Percentiles rank a stretch among this genome's conserved stretches.
Evolutionary conservation across 2,113 vertebrate species (phyloP).

Genomic region (Euleptes europaea): DNA sequence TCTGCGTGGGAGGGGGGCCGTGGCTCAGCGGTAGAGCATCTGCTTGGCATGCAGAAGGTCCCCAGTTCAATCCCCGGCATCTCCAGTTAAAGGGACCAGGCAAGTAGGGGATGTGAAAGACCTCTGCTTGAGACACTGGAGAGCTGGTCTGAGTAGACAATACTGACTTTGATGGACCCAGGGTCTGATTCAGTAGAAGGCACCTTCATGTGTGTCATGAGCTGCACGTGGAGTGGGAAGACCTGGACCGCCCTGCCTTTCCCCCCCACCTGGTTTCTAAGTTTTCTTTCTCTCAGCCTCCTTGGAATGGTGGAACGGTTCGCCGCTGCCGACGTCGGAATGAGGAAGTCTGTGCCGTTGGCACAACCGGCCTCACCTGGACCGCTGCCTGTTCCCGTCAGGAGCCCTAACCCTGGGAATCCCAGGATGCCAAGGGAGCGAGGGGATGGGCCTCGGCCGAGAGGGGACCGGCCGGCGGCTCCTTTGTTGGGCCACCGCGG

Average conservation of each 20-base stretch:
- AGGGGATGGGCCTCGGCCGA: neutral
- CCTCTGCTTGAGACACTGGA: too few relatives aligned
- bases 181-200: too few relatives aligned
- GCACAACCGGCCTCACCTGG: neutral
- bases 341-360: neutral
- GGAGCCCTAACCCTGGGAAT: slow-evolving; percentile 20
- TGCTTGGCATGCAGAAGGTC: too few relatives aligned
- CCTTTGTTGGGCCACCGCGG: slow-evolving; percentile 30
- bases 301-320: accelerated
- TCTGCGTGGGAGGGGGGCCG: too few relatives aligned
- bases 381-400: neutral
- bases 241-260: neutral
- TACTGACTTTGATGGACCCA: too few relatives aligned
- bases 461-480: neutral
- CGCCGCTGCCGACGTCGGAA: neutral
- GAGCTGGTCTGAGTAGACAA: too few relatives aligned
- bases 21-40: too few relatives aligned
- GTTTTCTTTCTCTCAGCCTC: neutral
- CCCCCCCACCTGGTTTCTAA: neutral
- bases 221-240: too few relatives aligned
- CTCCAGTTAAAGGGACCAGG: too few relatives aligned
- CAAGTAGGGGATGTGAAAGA: too few relatives aligned
- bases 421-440: neutral
- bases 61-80: too few relatives aligned
- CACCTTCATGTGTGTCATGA: too few relatives aligned